Percentiles rank a stretch among this genome's conserved stretches.
These are phyloP conservation scores for Chaetogeoica ovagalla DNA, from an alignment of 2,888 invertebrate genomes.

Conservation along the genomic window DNA sequence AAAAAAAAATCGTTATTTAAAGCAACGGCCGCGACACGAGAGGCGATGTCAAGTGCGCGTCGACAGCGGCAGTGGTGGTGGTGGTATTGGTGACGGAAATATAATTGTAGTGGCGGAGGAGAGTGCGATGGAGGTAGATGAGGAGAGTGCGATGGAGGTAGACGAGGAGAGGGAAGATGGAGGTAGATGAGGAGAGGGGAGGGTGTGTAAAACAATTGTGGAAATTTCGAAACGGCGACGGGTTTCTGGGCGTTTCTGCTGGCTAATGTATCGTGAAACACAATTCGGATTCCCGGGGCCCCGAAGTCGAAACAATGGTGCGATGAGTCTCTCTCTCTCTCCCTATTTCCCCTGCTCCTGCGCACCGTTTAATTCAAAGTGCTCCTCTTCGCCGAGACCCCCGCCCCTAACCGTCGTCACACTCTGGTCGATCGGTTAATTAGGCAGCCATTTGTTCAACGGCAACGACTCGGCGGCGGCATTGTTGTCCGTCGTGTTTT, in stretches of 20 bases:
- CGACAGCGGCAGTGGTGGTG: background rate
- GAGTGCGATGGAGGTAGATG: background rate
- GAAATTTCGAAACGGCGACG: conserved; percentile 10
- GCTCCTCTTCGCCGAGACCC: background rate
- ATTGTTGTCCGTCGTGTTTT: conserved; percentile 52
- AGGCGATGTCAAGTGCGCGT: background rate
- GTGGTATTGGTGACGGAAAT: too few relatives aligned
- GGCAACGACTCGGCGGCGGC: conserved; percentile 16
- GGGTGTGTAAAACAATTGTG: conserved; percentile 27
- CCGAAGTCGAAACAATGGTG: conserved; percentile 31
- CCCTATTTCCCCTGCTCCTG: background rate
- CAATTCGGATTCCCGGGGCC: conserved; percentile 32
- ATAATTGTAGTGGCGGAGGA: background rate
- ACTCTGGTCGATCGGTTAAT: conserved; percentile 48
- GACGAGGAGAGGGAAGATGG: background rate
- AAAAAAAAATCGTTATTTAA: background rate
- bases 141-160: background rate
- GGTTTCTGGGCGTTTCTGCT: conserved; percentile 17
- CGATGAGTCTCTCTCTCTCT: background rate
- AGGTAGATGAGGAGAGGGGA: too few relatives aligned
- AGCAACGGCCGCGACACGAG: background rate
- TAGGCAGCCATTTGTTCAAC: conserved; percentile 33
- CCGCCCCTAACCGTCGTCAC: background rate
- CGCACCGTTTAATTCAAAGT: conserved; percentile 31
- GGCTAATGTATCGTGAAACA: conserved; percentile 47